Base-by-base conservation (phyloP, 2,113 vertebrate species). In the Tautogolabrus adspersus region DNA sequence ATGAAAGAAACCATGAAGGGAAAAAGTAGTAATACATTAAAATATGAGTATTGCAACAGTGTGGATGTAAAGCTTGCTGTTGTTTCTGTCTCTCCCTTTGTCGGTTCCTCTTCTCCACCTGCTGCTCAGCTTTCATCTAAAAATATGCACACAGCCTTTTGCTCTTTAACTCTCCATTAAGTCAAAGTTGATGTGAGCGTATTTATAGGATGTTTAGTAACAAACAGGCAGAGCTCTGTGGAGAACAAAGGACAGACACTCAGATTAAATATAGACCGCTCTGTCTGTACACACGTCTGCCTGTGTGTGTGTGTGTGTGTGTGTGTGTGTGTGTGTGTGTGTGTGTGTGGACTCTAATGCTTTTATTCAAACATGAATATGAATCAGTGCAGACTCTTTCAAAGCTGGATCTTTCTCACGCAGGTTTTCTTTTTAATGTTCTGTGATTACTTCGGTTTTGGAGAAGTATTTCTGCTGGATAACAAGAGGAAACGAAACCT, bases 171-270 rank as follows among this genome's bases (percentile, higher is more conserved):
- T 76, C 74, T 77, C 77, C 72, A 58, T 58, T 23, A 42, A 46
- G 77, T 72, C 71, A 58, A 23, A 72, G 70, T 76, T 79, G 81
- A 54, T 21, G 23, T 67, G 71, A 47, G 61, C 75, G 13, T 86
- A 88, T 88, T 88, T 79, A 74, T 82, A 79, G 75, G 13, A 18
- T 13, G 52, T 66, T 81, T 49, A 61, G 71, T 5, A 61, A 63
- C 68, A 82, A 77, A 76, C 42, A n/a, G 7, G 13, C 21, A 52
- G 52, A 9, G 38, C 51, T 40, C 55, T 59, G 46, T 10, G 21
- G 26, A 71, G 71, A 83, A 85, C 76, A 72, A 77, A 73, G 47
- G 57, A 71, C 62, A 63, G 26, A 71, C 10, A 56, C 51, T 1
- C 58, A 12, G 66, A 84, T 69, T 76, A 72, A 75, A 83, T 75